Base-by-base conservation (phyloP, 1,140 invertebrate genomes). In the Lethrus apterus region DNA sequence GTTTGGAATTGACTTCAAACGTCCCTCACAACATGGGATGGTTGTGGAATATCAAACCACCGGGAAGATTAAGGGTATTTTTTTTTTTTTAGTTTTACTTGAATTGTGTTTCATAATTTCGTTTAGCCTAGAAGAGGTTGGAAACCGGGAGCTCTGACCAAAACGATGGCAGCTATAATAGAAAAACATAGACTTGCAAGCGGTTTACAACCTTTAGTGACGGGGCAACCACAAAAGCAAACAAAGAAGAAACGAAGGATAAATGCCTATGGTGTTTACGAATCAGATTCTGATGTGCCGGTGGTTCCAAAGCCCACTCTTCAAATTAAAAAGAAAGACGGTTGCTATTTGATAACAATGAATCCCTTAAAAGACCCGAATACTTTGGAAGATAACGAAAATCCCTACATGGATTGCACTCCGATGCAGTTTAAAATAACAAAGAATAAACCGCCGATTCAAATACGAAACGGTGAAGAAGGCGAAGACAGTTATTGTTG, bases 21-120 rank as follows among this genome's bases (percentile, higher is more conserved):
- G 73, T 76, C 0, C 76, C 76, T 1, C 58, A 66, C 2, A 62
- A 65, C 15, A 77, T 76, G 74, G 76, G 76, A 0, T 78, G 76
- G 76, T 51, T 75, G 10, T 78, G 76, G 76, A 75, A 69, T 52
- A 42, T 42, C 1, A 42, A 29, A 30, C 5, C 5, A 26, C 40
- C 40, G 10, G n/a, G 21, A 2, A 21, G 40, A n/a, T 45, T 62
- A 21, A 64, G 56, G 48, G 60, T 61, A 46, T 11, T n/a, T 34
- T n/a, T 11, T 46, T 24, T 47, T 19, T 26, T 26, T 26, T 7
- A 26, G 24, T 26, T 26, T 26, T 26, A 7, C 5, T 26, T 7
- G 7, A 26, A 7, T 7, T 26, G n/a, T 26, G 7, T 7, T 26
- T 26, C 5, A 7, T 33, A 33, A 33, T 15, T 33, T 33, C 5